Conservation (phyloP, 2,888 invertebrate species). For the Lasioglossum figueresi region DNA sequence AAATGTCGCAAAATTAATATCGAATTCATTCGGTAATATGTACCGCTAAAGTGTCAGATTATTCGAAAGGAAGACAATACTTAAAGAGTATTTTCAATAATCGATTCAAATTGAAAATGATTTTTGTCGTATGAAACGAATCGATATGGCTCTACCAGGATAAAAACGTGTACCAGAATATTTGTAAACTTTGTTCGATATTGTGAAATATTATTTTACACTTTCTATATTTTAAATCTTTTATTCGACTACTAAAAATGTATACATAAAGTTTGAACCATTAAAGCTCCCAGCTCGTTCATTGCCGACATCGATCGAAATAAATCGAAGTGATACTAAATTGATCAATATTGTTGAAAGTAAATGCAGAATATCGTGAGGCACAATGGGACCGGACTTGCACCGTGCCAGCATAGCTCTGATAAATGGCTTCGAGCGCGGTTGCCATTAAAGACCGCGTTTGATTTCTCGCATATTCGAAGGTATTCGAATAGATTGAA, state of each 20-base stretch:
- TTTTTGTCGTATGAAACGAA: background rate
- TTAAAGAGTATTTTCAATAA: too few species aligned
- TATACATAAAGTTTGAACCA: background rate
- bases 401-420: conserved; percentile 32
- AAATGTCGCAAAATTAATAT: background rate
- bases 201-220: background rate
- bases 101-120: too few species aligned
- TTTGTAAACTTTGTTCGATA: background rate
- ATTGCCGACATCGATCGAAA: background rate
- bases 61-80: too few species aligned
- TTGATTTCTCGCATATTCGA: too few species aligned
- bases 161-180: background rate
- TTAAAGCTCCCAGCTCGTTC: background rate
- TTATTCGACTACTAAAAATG: background rate
- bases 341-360: background rate
- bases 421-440: conserved; percentile 38
- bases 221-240: background rate
- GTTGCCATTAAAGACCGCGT: background rate
- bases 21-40: background rate
- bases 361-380: background rate
- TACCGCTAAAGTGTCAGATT: too few species aligned
- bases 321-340: background rate
- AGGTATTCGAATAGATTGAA: background rate
- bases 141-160: background rate
- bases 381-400: conserved; percentile 33